Conservation (phyloP, 2,113 vertebrate species). For the Capreolus pygargus region DNA sequence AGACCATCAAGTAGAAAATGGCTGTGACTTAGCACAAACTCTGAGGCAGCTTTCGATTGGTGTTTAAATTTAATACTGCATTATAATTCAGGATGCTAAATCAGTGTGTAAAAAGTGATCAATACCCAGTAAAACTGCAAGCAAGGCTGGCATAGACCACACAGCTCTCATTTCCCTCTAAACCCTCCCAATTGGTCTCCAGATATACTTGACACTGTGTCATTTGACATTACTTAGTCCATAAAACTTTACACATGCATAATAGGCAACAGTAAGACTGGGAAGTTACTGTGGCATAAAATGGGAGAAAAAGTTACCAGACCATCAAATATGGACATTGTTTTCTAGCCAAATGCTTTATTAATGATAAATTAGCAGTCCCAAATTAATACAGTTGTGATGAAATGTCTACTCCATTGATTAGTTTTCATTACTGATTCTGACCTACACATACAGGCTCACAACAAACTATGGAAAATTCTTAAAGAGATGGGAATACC, state of each 20-base stretch:
- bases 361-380: constrained; percentile 59
- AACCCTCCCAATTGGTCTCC: constrained; percentile 5
- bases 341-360: constrained; percentile 64
- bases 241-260: constrained; percentile 62
- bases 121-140: constrained; percentile 38
- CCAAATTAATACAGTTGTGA: constrained; percentile 46
- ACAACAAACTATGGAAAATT: background rate
- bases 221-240: constrained; percentile 56
- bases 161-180: background rate
- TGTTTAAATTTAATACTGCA: constrained; percentile 61
- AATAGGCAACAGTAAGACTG: constrained; percentile 41
- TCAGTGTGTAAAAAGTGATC: constrained; percentile 47
- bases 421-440: constrained; percentile 39
- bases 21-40: constrained; percentile 26
- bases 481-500: background rate
- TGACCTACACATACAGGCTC: background rate
- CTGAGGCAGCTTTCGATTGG: background rate
- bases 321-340: constrained; percentile 13
- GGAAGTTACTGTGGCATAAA: constrained; percentile 52
- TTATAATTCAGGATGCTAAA: constrained; percentile 43
- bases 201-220: background rate
- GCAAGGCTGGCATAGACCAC: background rate
- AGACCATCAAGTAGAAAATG: constrained; percentile 3
- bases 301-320: constrained; percentile 41
- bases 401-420: constrained; percentile 37